Evolutionary conservation across 1,140 invertebrate species (phyloP), one percentile per base, ranked within the genome.

Genomic region (Temnothorax curvispinosus): DNA sequence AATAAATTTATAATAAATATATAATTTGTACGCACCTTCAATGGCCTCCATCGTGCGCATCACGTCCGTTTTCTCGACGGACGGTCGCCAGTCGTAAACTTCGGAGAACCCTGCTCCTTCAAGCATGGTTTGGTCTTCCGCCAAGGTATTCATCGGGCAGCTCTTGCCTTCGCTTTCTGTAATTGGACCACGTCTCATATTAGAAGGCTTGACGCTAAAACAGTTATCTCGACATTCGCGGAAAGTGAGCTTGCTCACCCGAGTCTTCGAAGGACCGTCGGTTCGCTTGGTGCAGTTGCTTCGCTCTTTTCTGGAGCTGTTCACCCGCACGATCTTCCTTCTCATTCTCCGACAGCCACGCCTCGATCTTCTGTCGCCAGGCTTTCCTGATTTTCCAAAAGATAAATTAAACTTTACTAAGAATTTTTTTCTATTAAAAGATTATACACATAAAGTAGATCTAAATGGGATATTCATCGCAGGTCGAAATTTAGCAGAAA

Each of bases 351-450:
- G 98, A 97, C 87, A 99, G 95, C 98, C 98, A 99, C 18, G 97
- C 98, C 95, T 98, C 98, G 89, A 99, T 98, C 93, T 98, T 98
- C 93, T 98, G 97, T 50, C 97, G 95, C 98, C 98, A 98, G 88
- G 98, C 95, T 93, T 93, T 94, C 15, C 95, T 95, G 32, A 87
- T 76, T 50, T 27, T 1, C n/a, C 18, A 35, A 44, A 50, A 13
- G 7, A 65, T 47, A 47, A 78, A 65, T 77, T 8, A 1, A 35
- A 38, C 1, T 62, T 71, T 13, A 13, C 11, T n/a, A 27, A 62
- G 0, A 32, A 35, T 32, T 44, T 18, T 35, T 76, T 44, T 18
- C 2, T 9, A 18, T 60, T 58, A 38, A 13, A 52, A 27, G 27
- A 27, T 27, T 27, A 27, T 27, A 27, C 27, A 27, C 27, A 1